Evolutionary conservation across 2,797 vertebrate genomes (phyloP), one percentile per base, ranked within the genome.

Genomic region (Allobates femoralis): DNA sequence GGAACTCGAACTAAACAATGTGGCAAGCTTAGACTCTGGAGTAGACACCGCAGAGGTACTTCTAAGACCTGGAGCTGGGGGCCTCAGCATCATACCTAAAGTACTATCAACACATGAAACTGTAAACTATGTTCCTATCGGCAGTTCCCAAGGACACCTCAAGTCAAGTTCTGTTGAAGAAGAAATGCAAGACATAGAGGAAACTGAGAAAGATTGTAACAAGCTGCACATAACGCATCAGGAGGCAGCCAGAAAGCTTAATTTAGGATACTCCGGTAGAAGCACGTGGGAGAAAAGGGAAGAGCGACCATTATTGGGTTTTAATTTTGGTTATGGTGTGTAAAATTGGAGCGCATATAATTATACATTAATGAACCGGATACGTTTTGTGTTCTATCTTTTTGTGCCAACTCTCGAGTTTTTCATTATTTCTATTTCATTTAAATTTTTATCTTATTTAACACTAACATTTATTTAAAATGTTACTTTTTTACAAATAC

Each of bases 21-120:
- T 85, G 26, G 53, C 85, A 53, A 89, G 86, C n/a, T 46, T 88
- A 64, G 87, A 89, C 30, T 90, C 89, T 10, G 88, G 88, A 46
- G 88, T 90, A 21, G 88, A 90, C 58, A 56, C 88, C 50, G 11
- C 84, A 37, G 87, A 81, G 21, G 55, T 26, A 6, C 67, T 23
- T 15, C 6, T 50, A 14, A 80, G 23, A 77, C 10, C 26, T 34
- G 80, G 55, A 81, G 37, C 30, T 66, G 66, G 23, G 28, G 69
- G 56, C 56, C 15, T 32, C 19, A 67, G 55, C 6, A n/a, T 19
- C 0, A n/a, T 41, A 30, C 69, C 18, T 0, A 81, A 66, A 19
- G 21, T 34, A 12, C 28, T 67, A 21, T 3, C 66, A 75, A 37
- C 19, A 2, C 28, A 16, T 23, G 11, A n/a, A 26, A 26, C 12